phyloP scores from a whole-genome alignment of 2,113 vertebrate genomes.

The Gallinago media region DNA sequence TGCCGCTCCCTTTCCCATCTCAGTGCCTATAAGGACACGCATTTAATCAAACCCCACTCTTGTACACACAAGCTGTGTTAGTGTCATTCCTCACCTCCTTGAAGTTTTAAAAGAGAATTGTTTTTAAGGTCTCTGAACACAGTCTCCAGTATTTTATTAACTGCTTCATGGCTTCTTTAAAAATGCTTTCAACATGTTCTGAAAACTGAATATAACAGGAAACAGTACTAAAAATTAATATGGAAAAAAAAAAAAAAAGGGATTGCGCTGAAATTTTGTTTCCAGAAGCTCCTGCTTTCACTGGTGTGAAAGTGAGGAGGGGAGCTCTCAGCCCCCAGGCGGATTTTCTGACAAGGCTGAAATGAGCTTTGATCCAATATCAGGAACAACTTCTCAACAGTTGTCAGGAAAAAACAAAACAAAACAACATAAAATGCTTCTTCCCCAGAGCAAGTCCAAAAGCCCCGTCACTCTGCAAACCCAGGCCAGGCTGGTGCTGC shows the following conservation, averaged over 20 bases:
- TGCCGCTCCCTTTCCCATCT: slow-evolving; percentile 20
- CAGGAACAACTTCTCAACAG: neutral
- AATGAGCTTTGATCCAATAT: slow-evolving; percentile 31
- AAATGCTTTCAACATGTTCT: neutral
- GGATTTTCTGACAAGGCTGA: slow-evolving; percentile 10
- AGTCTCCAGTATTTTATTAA: neutral
- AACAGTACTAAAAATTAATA: slow-evolving; percentile 8
- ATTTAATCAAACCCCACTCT: slow-evolving; percentile 18
- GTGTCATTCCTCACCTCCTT: neutral
- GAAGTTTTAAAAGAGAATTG: neutral
- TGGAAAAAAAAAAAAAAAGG: neutral
- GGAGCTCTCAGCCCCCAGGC: neutral
- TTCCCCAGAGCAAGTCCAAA: neutral
- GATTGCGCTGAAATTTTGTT: neutral
- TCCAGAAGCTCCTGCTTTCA: neutral
- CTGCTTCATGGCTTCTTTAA: neutral
- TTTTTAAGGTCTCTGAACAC: neutral
- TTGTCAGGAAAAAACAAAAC: neutral
- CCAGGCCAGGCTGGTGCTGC: neutral
- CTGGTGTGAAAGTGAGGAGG: neutral
- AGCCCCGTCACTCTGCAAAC: neutral
- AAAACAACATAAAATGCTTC: neutral
- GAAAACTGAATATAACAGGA: slow-evolving; percentile 16
- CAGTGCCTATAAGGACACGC: neutral
- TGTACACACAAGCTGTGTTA: neutral